Evolutionary conservation across 1,140 invertebrate species (phyloP).

Genomic region (Drosophila punjabiensis): DNA sequence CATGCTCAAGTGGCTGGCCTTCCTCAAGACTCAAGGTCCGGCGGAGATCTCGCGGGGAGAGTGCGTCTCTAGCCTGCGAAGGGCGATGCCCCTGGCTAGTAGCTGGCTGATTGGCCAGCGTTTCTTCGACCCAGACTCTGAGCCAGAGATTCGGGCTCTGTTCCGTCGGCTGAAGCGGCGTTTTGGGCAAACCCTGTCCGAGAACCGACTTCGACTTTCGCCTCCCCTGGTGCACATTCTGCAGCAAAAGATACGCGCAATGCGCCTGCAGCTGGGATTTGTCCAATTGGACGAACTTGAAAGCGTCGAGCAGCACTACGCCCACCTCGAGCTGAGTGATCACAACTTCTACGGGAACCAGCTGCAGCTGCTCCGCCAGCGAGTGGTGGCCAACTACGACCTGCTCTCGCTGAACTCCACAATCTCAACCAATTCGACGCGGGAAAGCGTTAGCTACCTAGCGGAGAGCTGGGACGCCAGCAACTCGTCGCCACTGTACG

Average conservation of each 20-base stretch:
- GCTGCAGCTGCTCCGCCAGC: conserved; percentile 58
- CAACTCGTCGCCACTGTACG: conserved; percentile 73
- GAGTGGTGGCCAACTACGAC: conserved; percentile 62
- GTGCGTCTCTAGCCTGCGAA: conserved; percentile 71
- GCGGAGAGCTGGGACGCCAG: conserved; percentile 59
- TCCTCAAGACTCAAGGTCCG: conserved; percentile 71
- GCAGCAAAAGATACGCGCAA: conserved; percentile 58
- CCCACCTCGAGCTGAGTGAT: conserved; percentile 48
- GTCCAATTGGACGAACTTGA: conserved; percentile 51
- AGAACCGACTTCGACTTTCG: conserved; percentile 69
- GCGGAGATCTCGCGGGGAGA: conserved; percentile 70
- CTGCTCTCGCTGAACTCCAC: conserved; percentile 29
- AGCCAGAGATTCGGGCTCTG: conserved; percentile 36
- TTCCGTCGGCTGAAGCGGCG: conserved; percentile 55
- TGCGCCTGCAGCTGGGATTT: conserved; percentile 70
- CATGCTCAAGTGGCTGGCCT: conserved; percentile 72
- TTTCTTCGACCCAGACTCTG: conserved; percentile 48
- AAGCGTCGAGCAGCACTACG: conserved; percentile 60
- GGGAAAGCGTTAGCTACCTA: conserved; percentile 53
- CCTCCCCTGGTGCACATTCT: conserved; percentile 60
- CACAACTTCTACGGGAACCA: conserved; percentile 79
- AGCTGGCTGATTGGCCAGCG: conserved; percentile 72
- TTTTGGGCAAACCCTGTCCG: conserved; percentile 59
- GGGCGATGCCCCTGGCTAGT: conserved; percentile 75
- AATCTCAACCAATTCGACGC: conserved; percentile 8